Evolutionary conservation across 2,113 vertebrate genomes (phyloP), one percentile per base, ranked within the genome.

Genomic region (Petromus typicus): DNA sequence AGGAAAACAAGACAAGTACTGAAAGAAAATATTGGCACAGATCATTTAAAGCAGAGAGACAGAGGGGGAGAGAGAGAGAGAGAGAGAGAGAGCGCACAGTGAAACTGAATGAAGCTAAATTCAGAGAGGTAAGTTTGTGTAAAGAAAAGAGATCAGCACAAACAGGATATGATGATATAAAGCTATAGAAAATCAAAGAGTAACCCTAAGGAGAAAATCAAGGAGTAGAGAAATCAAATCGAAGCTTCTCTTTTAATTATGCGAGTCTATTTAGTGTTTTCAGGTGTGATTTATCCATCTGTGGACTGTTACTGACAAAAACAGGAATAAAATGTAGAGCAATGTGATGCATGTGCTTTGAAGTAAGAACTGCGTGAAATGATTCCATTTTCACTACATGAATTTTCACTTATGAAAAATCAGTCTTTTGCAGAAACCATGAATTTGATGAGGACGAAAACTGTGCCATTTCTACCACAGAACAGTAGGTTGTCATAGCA

Each of bases 341-440:
- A 37, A 0, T 59, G 93, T 40, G 45, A 51, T 63, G 54, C 34
- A 6, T 89, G 89, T 81, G 71, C 54, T 91, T 91, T 73, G 86
- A 95, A 95, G 92, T 51, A 86, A 86, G 45, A 95, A 80, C 51
- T 71, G 69, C n/a, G 66, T 67, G 79, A 98, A 97, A 95, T 94
- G 88, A 95, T 95, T 97, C 93, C 56, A 95, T 98, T 97, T 97
- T 97, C 94, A 91, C 96, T 97, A 94, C 96, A 97, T 97, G 96
- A 96, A 97, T 98, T 97, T 97, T 97, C 86, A 87, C 96, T 97
- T 96, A 96, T 89, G 83, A 94, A 96, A 91, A 97, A 95, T 92
- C 43, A 96, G 93, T 63, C 84, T 96, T 97, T 82, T 95, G 89
- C 89, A 95, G 84, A 97, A 96, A 95, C 63, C 78, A 96, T 95